Evolutionary conservation across 2,888 invertebrate genomes (phyloP).

Genomic region (Argyresthia goedartella): DNA sequence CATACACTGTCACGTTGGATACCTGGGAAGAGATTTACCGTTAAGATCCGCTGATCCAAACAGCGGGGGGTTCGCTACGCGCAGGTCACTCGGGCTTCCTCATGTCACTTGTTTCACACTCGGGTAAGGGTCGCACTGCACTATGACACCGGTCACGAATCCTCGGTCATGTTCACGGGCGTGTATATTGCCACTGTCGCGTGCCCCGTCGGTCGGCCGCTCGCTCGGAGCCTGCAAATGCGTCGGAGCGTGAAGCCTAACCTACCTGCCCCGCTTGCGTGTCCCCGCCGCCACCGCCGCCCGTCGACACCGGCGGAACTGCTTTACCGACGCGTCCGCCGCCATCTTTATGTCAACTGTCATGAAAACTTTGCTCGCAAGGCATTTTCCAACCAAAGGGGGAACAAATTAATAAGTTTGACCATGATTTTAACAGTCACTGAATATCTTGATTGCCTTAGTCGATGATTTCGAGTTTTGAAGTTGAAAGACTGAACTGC

Average conservation of each 20-base stretch:
- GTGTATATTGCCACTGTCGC: slow-evolving; percentile 27
- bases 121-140: slow-evolving; percentile 38
- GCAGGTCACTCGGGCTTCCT: slow-evolving; percentile 43
- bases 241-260: slow-evolving; percentile 65
- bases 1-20: slow-evolving; percentile 37
- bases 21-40: slow-evolving; percentile 47
- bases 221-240: slow-evolving; percentile 60
- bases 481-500: too few relatives aligned
- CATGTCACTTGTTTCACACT: slow-evolving; percentile 15
- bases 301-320: slow-evolving; percentile 32
- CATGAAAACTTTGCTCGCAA: too few relatives aligned
- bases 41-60: slow-evolving; percentile 47
- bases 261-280: slow-evolving; percentile 69
- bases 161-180: slow-evolving; percentile 49
- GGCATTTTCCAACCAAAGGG: too few relatives aligned
- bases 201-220: slow-evolving; percentile 35
- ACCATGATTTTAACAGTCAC: too few relatives aligned
- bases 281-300: slow-evolving; percentile 26
- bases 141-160: slow-evolving; percentile 49
- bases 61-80: slow-evolving; percentile 31
- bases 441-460: too few relatives aligned
- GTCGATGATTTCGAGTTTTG: too few relatives aligned
- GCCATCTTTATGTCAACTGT: slow-evolving; percentile 27
- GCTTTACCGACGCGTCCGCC: slow-evolving; percentile 46
- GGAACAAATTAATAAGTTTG: too few relatives aligned